Base-by-base conservation (phyloP, 2,797 vertebrate genomes). In the Helicolenus hilgendorfi region DNA sequence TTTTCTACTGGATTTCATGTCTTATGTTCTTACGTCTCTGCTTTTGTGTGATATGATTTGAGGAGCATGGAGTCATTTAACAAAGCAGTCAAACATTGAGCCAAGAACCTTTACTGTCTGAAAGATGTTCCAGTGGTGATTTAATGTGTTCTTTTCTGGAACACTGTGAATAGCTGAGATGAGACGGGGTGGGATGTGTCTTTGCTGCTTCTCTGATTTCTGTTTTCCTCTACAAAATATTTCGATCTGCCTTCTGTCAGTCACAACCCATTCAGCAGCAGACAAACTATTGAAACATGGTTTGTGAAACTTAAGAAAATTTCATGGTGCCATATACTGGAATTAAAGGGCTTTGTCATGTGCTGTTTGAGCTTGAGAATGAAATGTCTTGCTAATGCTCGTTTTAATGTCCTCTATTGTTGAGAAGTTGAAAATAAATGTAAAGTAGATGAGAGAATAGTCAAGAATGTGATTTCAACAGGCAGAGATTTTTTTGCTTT, bases 191-290 rank as follows among this genome's bases (percentile, higher is more conserved):
- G 72, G 68, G 79, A 78, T 69, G 81, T 81, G 70, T 89, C 31
- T 85, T 38, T 81, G 82, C 81, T 72, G 55, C 75, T 53, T 79
- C 89, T 89, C 72, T 85, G 56, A 79, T 93, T 92, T 93, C 83
- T 90, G 69, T 77, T 78, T 63, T 77, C 62, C 62, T 74, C 62
- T 83, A 20, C 45, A 74, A 86, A 91, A 63, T 67, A 81, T 86
- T 83, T 83, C 55, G 77, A 75, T 87, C 69, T 70, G 15, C 36
- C 70, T 27, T 65, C 79, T 85, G 88, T 89, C 88, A 87, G 33
- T 84, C 84, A 68, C 11, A 77, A 24, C 33, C 49, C 31, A 36
- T 86, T 74, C 81, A 76, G 74, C 36, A 74, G 38, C 45, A 75
- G 27, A 58, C 53, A 62, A 77, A 75, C 76, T 76, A 49, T 2